Evolutionary conservation across 2,113 vertebrate species (phyloP), one percentile per base, ranked within the genome.

Genomic region (Apaloderma vittatum): DNA sequence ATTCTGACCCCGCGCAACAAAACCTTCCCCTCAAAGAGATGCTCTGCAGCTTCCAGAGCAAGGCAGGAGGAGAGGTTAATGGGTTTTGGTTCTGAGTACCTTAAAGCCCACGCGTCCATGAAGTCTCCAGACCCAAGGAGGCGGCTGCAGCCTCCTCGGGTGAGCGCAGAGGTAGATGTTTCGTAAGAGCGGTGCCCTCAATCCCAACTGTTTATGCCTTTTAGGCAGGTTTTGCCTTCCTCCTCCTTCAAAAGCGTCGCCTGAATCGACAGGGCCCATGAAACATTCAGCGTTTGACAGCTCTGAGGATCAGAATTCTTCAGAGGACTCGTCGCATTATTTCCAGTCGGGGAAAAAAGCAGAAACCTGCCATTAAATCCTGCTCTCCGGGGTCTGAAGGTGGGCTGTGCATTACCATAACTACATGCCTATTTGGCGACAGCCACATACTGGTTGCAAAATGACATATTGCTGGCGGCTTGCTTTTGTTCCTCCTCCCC

Each of bases 1-100:
- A 22, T 43, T 76, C n/a, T 58, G 46, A 14, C 32, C 0, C 0
- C 8, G 34, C 4, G 1, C 1, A 4, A 8, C 2, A 2, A 49
- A 29, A 63, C 30, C 32, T 83, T 12, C 36, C 6, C n/a, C 65
- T 54, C 55, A 8, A 49, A 26, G 32, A 49, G 75, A 40, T 40
- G 54, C 34, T 48, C 37, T 34, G 13, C 24, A 52, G 52, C 58
- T 55, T 34, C 48, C n/a, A 34, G 24, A 73, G 32, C 32, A 30
- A 71, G 17, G 11, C 55, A 23, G 24, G 29, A 81, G 51, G 17
- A 77, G 52, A 52, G 8, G 4, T 37, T 4, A 11, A 57, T 0
- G 12, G 2, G 3, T 9, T 19, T 48, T 32, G 4, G 21, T 20
- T 32, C 57, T 13, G 15, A 9, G 36, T n/a, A 23, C 29, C 51